These are phyloP conservation scores for Oceanodroma tethys DNA, from an alignment of 2,113 vertebrate species.

Conservation along the genomic window DNA sequence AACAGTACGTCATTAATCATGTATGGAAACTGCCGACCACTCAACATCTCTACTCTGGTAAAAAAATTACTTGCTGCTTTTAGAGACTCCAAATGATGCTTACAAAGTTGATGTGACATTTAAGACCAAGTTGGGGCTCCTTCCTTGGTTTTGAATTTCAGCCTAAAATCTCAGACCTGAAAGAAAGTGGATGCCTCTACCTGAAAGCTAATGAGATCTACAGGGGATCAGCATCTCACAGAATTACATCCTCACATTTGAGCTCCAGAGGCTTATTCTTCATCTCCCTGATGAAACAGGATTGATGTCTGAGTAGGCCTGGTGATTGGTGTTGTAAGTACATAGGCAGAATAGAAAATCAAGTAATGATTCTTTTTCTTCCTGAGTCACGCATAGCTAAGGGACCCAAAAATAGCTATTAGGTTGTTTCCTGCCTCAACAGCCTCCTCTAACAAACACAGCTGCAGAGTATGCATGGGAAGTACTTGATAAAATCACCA, in stretches of 20 bases:
- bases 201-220: slow-evolving; percentile 14
- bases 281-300: neutral
- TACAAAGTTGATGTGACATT: neutral
- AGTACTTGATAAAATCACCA: slow-evolving; percentile 37
- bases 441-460: slow-evolving; percentile 35
- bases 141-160: neutral
- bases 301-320: neutral
- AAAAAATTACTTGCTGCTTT: neutral
- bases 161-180: neutral
- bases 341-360: slow-evolving; percentile 50
- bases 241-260: neutral
- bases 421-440: slow-evolving; percentile 14
- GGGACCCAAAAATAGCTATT: slow-evolving; percentile 3
- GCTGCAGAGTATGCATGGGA: slow-evolving; percentile 29
- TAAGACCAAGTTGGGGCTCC: neutral
- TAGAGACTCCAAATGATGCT: neutral
- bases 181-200: neutral
- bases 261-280: neutral
- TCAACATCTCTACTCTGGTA: neutral
- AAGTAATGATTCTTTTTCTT: slow-evolving; percentile 46
- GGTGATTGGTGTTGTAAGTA: slow-evolving; percentile 12
- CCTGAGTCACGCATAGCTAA: slow-evolving; percentile 32
- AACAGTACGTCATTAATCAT: neutral
- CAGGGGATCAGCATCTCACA: neutral
- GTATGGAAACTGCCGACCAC: neutral